Base-by-base conservation (phyloP, 2,888 invertebrate species). In the Halictus ligatus region DNA sequence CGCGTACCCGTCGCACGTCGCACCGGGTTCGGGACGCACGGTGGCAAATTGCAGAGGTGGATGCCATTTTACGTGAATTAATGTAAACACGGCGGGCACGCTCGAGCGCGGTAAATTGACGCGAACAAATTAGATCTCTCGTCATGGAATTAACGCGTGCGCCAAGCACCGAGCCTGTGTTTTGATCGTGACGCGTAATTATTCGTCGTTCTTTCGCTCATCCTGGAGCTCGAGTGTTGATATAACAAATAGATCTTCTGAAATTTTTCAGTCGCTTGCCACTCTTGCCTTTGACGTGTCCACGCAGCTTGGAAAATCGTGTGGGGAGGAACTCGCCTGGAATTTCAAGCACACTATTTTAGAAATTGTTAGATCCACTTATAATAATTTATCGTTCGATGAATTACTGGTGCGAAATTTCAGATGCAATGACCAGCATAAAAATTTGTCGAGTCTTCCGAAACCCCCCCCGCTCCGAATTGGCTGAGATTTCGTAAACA, bases 101-200 rank as follows among this genome's bases (percentile, higher is more conserved):
- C 48, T 74, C 67, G 18, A 78, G 73, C 85, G 79, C 69, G 83
- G 75, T 60, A 74, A 81, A 83, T 86, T 83, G 79, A 88, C 79
- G 80, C 64, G 76, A 75, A 60, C 80, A 78, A 85, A 85, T 85
- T 85, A 83, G 84, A 85, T 83, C 75, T 58, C 84, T 79, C 84
- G 83, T 84, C 78, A 67, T 58, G 48, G 75, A 79, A 85, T 85
- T 83, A 85, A 83, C 83, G 78, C 72, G 78, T 35, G 78, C 60
- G 54, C 67, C 74, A 40, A 60, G 77, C 6, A 43, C 79, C 21
- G 43, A 29, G n/a, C 69, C 58, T 69, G n/a, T 35, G 64, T 78
- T 83, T 73, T 78, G 84, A 83, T 79, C 78, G 78, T 78, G 78
- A 78, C 82, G 69, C 60, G 82, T 75, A 82, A 84, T 84, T 82